These are phyloP conservation scores for Protomyctophum bolini DNA, from an alignment of 2,113 vertebrate genomes.

Conservation along the genomic window DNA sequence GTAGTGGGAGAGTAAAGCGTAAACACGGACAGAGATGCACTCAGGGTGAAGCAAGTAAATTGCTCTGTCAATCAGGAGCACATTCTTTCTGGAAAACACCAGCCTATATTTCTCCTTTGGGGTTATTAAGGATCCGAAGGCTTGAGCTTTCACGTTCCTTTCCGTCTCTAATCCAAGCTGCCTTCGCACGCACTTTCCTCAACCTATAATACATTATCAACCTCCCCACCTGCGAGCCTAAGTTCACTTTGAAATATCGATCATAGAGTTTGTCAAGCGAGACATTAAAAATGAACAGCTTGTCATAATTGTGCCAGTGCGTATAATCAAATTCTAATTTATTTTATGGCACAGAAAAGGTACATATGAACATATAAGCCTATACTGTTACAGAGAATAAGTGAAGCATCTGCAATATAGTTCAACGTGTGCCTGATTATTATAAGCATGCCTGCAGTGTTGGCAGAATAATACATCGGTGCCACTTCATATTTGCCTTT, in stretches of 20 bases:
- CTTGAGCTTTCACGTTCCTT: background rate
- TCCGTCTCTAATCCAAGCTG: background rate
- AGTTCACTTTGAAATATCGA: background rate
- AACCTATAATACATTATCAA: background rate
- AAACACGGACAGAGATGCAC: constrained; percentile 14
- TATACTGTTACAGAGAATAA: no score
- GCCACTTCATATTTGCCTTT: no score
- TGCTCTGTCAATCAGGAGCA: constrained; percentile 8
- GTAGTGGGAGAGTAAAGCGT: constrained; percentile 8
- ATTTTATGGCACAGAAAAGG: no score
- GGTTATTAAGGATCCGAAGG: background rate
- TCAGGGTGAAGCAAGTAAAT: background rate
- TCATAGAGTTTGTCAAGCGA: background rate
- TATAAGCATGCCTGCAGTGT: no score
- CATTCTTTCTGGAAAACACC: constrained; percentile 21
- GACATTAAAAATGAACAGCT: background rate
- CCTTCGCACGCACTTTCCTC: background rate
- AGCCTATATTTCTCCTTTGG: constrained; percentile 1
- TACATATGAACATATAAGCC: no score
- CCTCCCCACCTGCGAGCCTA: background rate
- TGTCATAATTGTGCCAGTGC: no score
- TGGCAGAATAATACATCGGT: no score
- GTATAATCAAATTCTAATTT: no score
- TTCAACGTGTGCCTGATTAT: no score
- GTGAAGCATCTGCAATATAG: no score